phyloP scores from a whole-genome alignment of 1,140 invertebrate genomes.

The Diuraphis noxia region DNA sequence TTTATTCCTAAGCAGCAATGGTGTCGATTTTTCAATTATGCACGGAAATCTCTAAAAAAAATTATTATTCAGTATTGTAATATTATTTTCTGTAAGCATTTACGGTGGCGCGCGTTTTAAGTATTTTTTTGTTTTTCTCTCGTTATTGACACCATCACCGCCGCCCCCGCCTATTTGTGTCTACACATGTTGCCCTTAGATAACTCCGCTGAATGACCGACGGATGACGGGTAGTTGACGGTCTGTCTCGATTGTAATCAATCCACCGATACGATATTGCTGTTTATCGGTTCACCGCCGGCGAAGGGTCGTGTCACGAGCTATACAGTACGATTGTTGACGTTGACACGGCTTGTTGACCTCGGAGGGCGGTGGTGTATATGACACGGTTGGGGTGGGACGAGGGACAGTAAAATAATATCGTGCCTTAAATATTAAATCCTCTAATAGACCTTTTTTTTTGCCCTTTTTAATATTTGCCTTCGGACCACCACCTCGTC shows the following conservation, averaged over 20 bases:
- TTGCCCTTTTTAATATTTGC: conserved; percentile 47
- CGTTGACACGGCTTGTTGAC: conserved; percentile 35
- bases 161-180: background rate
- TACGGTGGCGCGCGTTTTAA: background rate
- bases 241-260: conserved; percentile 18
- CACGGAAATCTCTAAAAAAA: background rate
- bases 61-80: background rate
- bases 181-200: conserved; percentile 9
- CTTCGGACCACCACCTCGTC: conserved; percentile 43
- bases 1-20: background rate
- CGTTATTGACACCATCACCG: background rate
- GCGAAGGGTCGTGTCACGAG: conserved; percentile 37
- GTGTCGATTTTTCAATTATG: background rate
- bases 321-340: background rate
- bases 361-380: background rate
- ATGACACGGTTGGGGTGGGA: background rate
- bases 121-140: background rate
- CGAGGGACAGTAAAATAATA: background rate
- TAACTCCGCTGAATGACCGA: background rate
- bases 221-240: background rate
- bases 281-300: conserved; percentile 26
- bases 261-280: conserved; percentile 8
- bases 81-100: background rate
- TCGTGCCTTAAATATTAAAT: background rate
- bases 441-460: conserved; percentile 28